Base-by-base conservation (phyloP, 2,888 invertebrate species). In the Tenthredo distinguenda region DNA sequence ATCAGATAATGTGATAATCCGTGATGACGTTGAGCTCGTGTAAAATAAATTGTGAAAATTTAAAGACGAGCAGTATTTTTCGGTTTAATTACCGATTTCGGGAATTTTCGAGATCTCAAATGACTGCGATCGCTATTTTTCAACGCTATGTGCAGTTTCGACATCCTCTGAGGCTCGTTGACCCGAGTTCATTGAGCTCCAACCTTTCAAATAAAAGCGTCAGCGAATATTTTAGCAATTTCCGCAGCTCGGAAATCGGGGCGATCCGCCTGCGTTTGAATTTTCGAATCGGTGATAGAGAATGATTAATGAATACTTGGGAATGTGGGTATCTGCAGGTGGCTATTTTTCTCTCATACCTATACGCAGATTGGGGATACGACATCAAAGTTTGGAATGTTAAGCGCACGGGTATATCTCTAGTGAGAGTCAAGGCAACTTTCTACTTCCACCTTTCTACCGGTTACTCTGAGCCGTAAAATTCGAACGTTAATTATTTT, bases 371-470 rank as follows among this genome's bases (percentile, higher is more conserved):
- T n/a, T 21, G 0, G 7, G 18, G 6, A 50, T 50, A 62, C n/a
- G 10, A 62, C 3, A 62, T n/a, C 2, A 26, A 62, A 62, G 10
- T 26, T 34, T 5, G 74, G 74, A 74, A 74, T 74, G 21, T 26
- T 15, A 7, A n/a, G 12, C 40, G 7, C 21, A 21, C 40, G n/a
- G 2, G 40, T 74, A 21, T 68, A 68, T 7, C 6, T 26, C 12
- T 18, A 31, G 40, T 21, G 74, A 31, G 37, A 77, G 77, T 77
- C n/a, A 55, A 77, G 31, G 5, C 50, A 47, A 77, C 77, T 77
- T 77, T 77, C 77, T 77, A 77, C 77, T 50, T 55, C 47, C 77
- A 77, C 77, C 77, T 77, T 77, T 77, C 77, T 77, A 77, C 62
- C 62, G 21, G 26, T 26, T 62, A 62, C 26, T 12, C 10, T 12